A percentile compares a stretch with the other conserved stretches of the same genome.
Conservation (phyloP, 2,888 invertebrate genomes). For the Cynaeus angustus region DNA sequence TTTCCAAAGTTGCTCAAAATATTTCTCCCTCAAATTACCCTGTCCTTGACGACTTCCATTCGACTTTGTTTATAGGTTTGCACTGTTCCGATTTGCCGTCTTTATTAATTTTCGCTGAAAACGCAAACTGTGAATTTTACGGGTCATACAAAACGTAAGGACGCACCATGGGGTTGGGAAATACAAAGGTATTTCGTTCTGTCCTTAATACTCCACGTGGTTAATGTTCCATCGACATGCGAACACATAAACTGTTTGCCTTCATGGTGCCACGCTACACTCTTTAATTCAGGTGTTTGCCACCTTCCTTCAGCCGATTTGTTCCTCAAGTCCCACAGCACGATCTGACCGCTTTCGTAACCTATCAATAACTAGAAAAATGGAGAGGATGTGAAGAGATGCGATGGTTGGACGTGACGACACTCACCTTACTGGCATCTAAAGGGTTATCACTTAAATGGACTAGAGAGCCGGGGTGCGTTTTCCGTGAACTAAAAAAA, state of each 20-base stretch:
- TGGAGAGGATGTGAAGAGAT: background rate
- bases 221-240: slow-evolving; percentile 96
- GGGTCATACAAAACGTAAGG: slow-evolving; percentile 64
- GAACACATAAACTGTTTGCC: slow-evolving; percentile 98
- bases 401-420: background rate
- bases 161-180: slow-evolving; percentile 91
- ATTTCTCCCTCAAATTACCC: slow-evolving; percentile 75
- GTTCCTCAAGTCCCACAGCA: slow-evolving; percentile 95
- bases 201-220: slow-evolving; percentile 91
- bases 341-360: slow-evolving; percentile 95
- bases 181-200: slow-evolving; percentile 86
- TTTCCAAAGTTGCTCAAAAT: slow-evolving; percentile 25
- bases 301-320: slow-evolving; percentile 91
- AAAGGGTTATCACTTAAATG: slow-evolving; percentile 97
- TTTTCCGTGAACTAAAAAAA: slow-evolving; percentile 88
- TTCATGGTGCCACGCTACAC: slow-evolving; percentile 97
- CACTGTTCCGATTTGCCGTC: slow-evolving; percentile 95
- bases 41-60: slow-evolving; percentile 92
- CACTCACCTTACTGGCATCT: slow-evolving; percentile 92
- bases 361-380: slow-evolving; percentile 91
- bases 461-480: slow-evolving; percentile 97
- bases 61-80: slow-evolving; percentile 95
- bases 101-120: slow-evolving; percentile 90
- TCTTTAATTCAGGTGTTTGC: slow-evolving; percentile 85
- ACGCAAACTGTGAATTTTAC: slow-evolving; percentile 37